phyloP scores from a whole-genome alignment of 92 coral and sea anemone genomes.

The Parazoanthus atlanticus region DNA sequence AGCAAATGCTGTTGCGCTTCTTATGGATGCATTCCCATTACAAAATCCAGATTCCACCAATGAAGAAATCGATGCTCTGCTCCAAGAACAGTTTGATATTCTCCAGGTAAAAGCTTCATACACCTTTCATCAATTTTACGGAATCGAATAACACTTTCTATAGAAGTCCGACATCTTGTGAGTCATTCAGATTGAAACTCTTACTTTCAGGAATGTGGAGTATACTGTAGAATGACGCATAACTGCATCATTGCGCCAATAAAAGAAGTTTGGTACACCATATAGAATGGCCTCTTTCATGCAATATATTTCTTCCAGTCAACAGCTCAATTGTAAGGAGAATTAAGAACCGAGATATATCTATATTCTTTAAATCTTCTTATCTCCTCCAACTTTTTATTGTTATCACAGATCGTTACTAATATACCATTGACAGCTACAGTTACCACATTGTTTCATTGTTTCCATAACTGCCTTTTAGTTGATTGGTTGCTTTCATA shows the following conservation, averaged over 20 bases:
- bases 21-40: constrained; percentile 92
- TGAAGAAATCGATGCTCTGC: constrained; percentile 84
- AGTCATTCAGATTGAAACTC: no score
- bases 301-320: no score
- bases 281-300: background rate
- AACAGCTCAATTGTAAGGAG: background rate
- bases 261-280: background rate
- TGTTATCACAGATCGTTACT: background rate
- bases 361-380: no score
- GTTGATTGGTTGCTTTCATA: background rate
- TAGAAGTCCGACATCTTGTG: no score
- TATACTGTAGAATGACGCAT: background rate
- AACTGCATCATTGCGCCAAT: background rate
- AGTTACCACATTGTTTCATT: background rate
- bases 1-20: constrained; percentile 92
- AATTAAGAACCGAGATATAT: background rate
- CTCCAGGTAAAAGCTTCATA: constrained; percentile 62
- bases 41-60: constrained; percentile 90
- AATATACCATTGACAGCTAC: background rate
- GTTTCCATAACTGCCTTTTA: background rate
- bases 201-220: no score
- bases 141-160: no score
- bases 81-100: constrained; percentile 93
- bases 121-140: background rate
- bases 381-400: no score